Evolutionary conservation across 2,888 invertebrate species (phyloP).

Genomic region (Lydus trimaculatus): DNA sequence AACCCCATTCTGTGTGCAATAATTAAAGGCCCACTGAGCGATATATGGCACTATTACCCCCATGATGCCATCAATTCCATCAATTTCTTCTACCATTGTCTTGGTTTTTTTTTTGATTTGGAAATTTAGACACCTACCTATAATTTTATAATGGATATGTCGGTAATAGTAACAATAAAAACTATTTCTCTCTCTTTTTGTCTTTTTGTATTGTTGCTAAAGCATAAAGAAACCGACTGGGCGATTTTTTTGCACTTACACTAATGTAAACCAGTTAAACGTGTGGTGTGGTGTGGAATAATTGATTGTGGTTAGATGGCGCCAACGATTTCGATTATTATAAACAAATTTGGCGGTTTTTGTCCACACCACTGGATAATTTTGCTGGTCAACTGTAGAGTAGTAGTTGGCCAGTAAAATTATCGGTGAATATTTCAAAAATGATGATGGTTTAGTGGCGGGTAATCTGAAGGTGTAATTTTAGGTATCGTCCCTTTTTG

Average conservation of each 20-base stretch:
- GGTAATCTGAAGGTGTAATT: no score
- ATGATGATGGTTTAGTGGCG: no score
- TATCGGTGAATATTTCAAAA: no score
- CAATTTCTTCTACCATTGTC: slow-evolving; percentile 22
- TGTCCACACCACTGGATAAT: no score
- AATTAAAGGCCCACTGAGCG: slow-evolving; percentile 44
- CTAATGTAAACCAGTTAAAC: background rate
- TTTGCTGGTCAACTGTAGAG: background rate
- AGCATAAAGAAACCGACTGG: background rate
- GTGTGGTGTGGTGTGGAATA: no score
- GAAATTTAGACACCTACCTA: slow-evolving; percentile 12
- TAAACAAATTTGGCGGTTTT: slow-evolving; percentile 7
- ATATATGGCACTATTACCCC: slow-evolving; percentile 47
- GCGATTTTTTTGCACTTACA: background rate
- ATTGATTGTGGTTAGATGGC: slow-evolving; percentile 13
- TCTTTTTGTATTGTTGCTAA: no score
- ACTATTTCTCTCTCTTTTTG: no score
- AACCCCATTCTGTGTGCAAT: slow-evolving; percentile 36
- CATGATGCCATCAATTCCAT: slow-evolving; percentile 41
- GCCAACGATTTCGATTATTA: background rate
- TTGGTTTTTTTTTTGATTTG: slow-evolving; percentile 12
- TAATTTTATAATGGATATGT: background rate
- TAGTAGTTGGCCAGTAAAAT: no score
- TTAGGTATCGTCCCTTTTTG: background rate
- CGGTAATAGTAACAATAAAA: background rate